Evolutionary conservation across 2,888 invertebrate species (phyloP), one percentile per base, ranked within the genome.

Genomic region (Neoascia interrupta): DNA sequence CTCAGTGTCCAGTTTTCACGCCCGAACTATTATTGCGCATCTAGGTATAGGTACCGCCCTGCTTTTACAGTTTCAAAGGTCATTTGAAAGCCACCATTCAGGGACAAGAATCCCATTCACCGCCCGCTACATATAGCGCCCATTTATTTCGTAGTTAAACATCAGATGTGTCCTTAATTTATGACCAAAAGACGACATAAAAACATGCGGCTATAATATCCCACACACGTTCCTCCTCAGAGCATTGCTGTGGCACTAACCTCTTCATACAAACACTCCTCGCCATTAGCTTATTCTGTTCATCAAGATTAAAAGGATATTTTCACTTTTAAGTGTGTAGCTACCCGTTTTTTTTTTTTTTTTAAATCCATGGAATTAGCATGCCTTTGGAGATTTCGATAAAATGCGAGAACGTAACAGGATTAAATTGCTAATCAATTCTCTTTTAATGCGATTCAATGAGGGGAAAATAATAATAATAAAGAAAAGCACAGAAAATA

Each of bases 381-480:
- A 68, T 74, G 47, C 54, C 47, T 26, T 54, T 49, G 26, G 41
- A 49, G 61, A 28, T 54, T 36, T 16, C 18, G 61, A 41, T 47
- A 60, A 61, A 61, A 53, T 41, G 39, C 53, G 66, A 53, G 39
- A 45, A 56, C 49, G 43, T 75, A 54, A 75, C 69, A 63, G 69
- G 56, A 75, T 69, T n/a, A 63, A 70, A 76, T 69, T 76, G 70
- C 70, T 76, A 70, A 70, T 76, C 76, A 70, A 76, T 76, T 76
- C 58, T 36, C 47, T 70, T 70, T 76, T 60, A 70, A 58, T 76
- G 58, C 58, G 63, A 69, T 63, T 69, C 74, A 75, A 69, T 75
- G 54, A 43, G 74, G 56, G 70, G 31, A 43, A 69, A 75, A 54
- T 54, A 63, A 75, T 63, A 68, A 68, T 74, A 74, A 68, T 68